These are phyloP conservation scores for Formica aserva DNA, from an alignment of 2,888 invertebrate genomes.

Conservation along the genomic window DNA sequence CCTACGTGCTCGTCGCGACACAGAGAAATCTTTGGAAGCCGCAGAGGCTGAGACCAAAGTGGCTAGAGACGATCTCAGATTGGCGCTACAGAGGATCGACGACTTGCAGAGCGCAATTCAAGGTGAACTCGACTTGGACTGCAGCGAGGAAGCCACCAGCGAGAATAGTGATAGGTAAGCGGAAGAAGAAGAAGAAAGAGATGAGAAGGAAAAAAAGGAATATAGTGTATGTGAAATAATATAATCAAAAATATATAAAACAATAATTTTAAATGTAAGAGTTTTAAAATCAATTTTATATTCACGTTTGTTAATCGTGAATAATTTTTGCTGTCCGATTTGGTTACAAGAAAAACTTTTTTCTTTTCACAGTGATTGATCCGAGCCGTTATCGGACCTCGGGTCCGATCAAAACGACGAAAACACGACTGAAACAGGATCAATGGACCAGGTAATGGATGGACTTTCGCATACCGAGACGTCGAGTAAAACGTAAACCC, in stretches of 20 bases:
- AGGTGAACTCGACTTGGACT: conserved; percentile 91
- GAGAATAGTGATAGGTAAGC: conserved; percentile 89
- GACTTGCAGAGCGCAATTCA: conserved; percentile 97
- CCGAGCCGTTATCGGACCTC: conserved; percentile 79
- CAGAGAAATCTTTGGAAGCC: conserved; percentile 91
- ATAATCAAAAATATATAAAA: not conserved
- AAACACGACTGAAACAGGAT: conserved; percentile 66
- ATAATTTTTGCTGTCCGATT: not conserved
- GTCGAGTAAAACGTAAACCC: conserved; percentile 39
- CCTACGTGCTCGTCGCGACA: conserved; percentile 90
- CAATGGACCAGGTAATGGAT: conserved; percentile 58
- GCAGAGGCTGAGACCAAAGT: conserved; percentile 91
- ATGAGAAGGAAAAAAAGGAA: not conserved
- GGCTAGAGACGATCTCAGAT: conserved; percentile 92
- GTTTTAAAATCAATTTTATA: not conserved
- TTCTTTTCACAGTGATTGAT: conserved; percentile 81
- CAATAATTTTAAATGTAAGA: not conserved
- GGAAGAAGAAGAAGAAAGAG: not conserved
- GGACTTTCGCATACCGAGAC: conserved; percentile 53
- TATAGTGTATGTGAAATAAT: not conserved
- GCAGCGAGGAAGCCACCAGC: conserved; percentile 87
- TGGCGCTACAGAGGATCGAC: conserved; percentile 95
- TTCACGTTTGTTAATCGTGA: not conserved
- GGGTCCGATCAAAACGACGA: conserved; percentile 78
- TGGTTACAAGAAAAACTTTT: not conserved